Evolutionary conservation across 2,888 invertebrate genomes (phyloP).

Genomic region (Callosobruchus maculatus): DNA sequence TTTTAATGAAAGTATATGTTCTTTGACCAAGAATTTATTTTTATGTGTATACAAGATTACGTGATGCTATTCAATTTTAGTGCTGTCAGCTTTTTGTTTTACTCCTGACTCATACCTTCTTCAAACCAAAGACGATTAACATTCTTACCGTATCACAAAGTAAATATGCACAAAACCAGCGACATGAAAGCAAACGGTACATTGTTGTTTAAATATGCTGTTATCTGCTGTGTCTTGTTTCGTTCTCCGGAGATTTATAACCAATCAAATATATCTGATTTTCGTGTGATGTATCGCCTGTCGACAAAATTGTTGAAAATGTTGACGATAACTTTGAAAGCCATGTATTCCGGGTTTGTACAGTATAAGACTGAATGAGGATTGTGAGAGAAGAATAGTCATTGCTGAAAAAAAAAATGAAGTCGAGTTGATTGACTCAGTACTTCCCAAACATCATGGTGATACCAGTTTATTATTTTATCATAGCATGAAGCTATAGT

Average conservation of each 20-base stretch:
- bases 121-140: background rate
- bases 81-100: background rate
- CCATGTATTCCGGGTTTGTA: too few species aligned
- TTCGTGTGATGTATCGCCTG: background rate
- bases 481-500: too few species aligned
- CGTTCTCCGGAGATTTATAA: background rate
- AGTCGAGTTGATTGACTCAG: too few species aligned
- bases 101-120: background rate
- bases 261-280: background rate
- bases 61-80: background rate
- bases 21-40: too few species aligned
- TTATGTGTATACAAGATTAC: background rate
- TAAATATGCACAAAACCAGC: background rate
- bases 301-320: background rate
- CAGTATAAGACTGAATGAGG: too few species aligned
- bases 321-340: background rate
- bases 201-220: background rate
- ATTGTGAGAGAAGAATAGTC: too few species aligned
- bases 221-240: background rate
- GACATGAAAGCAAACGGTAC: background rate
- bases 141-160: background rate
- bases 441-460: too few species aligned
- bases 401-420: too few species aligned
- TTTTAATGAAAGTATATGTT: too few species aligned
- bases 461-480: too few species aligned